Evolutionary conservation across 2,797 vertebrate genomes (phyloP), one percentile per base, ranked within the genome.

Genomic region (Falco berigora): DNA sequence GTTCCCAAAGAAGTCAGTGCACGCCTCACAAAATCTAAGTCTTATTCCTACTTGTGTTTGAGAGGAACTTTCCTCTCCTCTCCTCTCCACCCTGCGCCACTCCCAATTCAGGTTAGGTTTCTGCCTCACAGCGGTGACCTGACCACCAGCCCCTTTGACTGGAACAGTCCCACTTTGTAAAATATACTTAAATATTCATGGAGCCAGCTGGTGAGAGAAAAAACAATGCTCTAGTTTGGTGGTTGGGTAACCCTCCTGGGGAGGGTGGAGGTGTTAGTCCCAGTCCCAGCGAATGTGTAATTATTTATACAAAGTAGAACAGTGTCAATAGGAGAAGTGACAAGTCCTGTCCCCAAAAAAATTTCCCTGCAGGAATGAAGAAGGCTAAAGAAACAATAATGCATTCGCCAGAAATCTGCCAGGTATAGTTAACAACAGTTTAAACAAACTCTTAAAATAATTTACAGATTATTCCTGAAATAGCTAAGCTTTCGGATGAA

Each of bases 391-490:
- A 85, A 97, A 87, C 88, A 94, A 96, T 93, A 83, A 89, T 40
- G 72, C 61, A 74, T 90, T 97, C 6, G 53, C 78, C 83, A 96
- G 86, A 91, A 90, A 86, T 74, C 94, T 94, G 92, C 83, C 90
- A 91, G 61, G 59, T 92, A 84, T 55, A 87, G 93, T 82, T 93
- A 93, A 95, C 86, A 96, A 93, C 74, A 8, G 77, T 85, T 96
- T 95, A 93, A 96, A 86, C 69, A 96, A 90, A 79, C 92, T 93
- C 88, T 74, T 79, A 92, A 94, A 91, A 95, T 93, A 96, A 94
- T 90, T 95, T 87, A 92, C 79, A 90, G 88, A 97, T 94, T 92
- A 88, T 82, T 96, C 95, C 94, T 94, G 88, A 95, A 96, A 96
- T 95, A 96, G 92, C 90, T 82, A 80, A 84, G 56, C 30, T 90